Base-by-base conservation (phyloP, 37 sponge, comb jelly and placozoan genomes). In the Cladorhizidae sp. region DNA sequence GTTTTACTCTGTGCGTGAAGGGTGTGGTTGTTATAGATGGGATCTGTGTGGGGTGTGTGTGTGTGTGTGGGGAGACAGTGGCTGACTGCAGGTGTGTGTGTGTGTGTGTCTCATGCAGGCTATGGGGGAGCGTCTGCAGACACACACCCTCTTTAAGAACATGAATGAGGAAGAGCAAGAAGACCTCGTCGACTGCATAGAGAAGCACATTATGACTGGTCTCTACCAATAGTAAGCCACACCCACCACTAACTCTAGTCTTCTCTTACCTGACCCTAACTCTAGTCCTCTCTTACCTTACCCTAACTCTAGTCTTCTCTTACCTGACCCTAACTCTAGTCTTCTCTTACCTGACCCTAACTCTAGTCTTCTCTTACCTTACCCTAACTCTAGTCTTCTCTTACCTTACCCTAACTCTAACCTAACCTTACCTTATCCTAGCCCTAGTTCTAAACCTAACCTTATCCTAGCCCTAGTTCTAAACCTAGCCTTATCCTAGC, bases 161-260 rank as follows among this genome's bases (percentile, higher is more conserved):
- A 75, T 87, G 75, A 76, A 80, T 32, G 87, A 82, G 57, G 91
- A 90, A 21, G 82, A 93, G 67, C 78, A 68, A 50, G 91, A 83
- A 26, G 78, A 73, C 50, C 81, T 81, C 38, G 76, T 93, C 88
- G 88, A 93, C 67, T 85, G 87, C 0, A 83, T 89, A 23, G 94
- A 93, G 70, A 90, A 87, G 42, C 81, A 86, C 40, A 42, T 93
- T 37, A 93, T 87, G 88, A 87, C 88, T 20, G 58, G 42, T 40
- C 64, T 87, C 3, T 89, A 80, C 72, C 22, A 37, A 0, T 68
- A 82, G 94, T 93, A 59, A 32, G 77, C 3, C 32, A 67, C 29
- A n/a, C n/a, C n/a, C n/a, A n/a, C n/a, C n/a, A n/a, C n/a, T n/a
- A n/a, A n/a, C n/a, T n/a, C n/a, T n/a, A n/a, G 56, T 20, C 18